These are phyloP conservation scores for Petrocephalus sullivani DNA, from an alignment of 2,797 vertebrate species.

Conservation along the genomic window DNA sequence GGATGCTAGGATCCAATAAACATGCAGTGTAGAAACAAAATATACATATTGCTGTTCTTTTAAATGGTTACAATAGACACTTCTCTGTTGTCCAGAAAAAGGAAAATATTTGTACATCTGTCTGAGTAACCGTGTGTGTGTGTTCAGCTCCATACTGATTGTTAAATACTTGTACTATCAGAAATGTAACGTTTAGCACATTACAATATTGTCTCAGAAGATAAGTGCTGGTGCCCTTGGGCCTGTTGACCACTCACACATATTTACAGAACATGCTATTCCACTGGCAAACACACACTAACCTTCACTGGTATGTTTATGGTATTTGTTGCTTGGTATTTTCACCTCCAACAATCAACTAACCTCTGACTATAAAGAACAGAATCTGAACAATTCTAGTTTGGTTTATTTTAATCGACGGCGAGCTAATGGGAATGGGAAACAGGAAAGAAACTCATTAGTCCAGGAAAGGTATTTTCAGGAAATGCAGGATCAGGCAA, in stretches of 20 bases:
- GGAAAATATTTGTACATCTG: background rate
- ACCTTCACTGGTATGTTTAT: slow-evolving; percentile 13
- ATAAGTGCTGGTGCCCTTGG: background rate
- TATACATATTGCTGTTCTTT: background rate
- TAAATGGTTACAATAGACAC: background rate
- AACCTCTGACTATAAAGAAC: background rate
- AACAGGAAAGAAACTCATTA: background rate
- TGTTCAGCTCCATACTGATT: background rate
- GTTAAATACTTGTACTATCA: background rate
- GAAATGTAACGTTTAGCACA: background rate
- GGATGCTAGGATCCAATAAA: background rate
- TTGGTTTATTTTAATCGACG: background rate
- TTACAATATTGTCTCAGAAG: background rate
- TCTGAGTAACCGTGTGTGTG: background rate
- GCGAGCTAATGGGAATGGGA: background rate
- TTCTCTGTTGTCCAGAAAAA: background rate
- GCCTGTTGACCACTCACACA: slow-evolving; percentile 11
- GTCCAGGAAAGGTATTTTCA: background rate
- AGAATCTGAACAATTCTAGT: background rate
- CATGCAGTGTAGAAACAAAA: background rate
- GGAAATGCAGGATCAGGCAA: background rate
- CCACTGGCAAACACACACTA: slow-evolving; percentile 14
- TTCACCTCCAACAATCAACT: background rate
- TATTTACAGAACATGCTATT: slow-evolving; percentile 19
- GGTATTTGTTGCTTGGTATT: background rate